Evolutionary conservation across 2,888 invertebrate species (phyloP).

Genomic region (Thalpophila matura): DNA sequence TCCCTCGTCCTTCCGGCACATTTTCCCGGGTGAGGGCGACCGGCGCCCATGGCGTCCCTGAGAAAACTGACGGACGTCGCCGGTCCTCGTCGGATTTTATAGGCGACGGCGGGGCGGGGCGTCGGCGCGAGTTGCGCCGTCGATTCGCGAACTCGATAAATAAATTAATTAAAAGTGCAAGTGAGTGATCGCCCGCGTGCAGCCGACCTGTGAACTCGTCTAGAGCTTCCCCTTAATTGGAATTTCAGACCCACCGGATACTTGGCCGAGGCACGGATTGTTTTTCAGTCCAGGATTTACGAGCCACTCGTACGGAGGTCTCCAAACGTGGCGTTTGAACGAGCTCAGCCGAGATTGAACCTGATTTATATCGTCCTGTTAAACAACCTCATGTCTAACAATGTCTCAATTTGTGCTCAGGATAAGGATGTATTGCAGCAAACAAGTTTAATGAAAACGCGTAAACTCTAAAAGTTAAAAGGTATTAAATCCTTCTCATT

Average conservation of each 20-base stretch:
- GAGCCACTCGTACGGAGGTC: slow-evolving; percentile 63
- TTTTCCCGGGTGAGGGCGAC: slow-evolving; percentile 78
- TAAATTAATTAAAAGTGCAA: slow-evolving; percentile 92
- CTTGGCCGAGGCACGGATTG: slow-evolving; percentile 76
- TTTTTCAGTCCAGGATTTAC: slow-evolving; percentile 75
- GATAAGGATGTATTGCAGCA: slow-evolving; percentile 30
- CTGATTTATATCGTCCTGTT: slow-evolving; percentile 71
- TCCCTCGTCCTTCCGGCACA: slow-evolving; percentile 83
- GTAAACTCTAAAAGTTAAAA: slow-evolving; percentile 14
- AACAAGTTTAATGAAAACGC: slow-evolving; percentile 21
- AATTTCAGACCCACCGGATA: slow-evolving; percentile 80
- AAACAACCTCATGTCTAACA: slow-evolving; percentile 62
- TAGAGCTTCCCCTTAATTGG: slow-evolving; percentile 86
- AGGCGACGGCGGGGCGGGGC: slow-evolving; percentile 85
- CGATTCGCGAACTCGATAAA: slow-evolving; percentile 90
- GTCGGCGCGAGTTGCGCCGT: slow-evolving; percentile 89
- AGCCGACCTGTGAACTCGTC: slow-evolving; percentile 81
- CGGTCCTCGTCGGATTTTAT: slow-evolving; percentile 82
- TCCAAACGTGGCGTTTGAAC: slow-evolving; percentile 65
- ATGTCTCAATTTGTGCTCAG: slow-evolving; percentile 61
- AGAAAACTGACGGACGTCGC: slow-evolving; percentile 88
- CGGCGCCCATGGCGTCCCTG: slow-evolving; percentile 82
- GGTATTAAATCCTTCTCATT: slow-evolving; percentile 4
- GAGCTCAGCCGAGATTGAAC: slow-evolving; percentile 67
- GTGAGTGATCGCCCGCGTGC: slow-evolving; percentile 89